Evolutionary conservation across 2,113 vertebrate genomes (phyloP).

Genomic region (Archilochus colubris): DNA sequence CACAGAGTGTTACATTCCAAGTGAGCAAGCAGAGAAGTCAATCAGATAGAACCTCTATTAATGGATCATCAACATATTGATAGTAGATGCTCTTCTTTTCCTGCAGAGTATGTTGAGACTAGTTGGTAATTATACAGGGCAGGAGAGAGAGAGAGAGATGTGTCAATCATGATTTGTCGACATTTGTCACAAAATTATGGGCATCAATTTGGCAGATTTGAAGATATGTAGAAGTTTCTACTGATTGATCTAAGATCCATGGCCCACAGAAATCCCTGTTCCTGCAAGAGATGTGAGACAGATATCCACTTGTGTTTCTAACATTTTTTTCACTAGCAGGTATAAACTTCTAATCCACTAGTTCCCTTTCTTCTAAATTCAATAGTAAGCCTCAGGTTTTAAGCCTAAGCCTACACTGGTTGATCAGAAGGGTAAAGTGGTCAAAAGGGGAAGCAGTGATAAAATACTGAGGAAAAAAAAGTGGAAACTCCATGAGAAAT

Average conservation of each 20-base stretch:
- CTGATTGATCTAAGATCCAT: neutral
- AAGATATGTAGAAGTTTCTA: neutral
- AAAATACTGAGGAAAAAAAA: neutral
- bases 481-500: neutral
- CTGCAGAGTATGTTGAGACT: neutral
- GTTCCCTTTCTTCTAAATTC: neutral
- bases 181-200: neutral
- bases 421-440: neutral
- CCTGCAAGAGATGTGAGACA: neutral
- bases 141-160: neutral
- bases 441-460: neutral
- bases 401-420: neutral
- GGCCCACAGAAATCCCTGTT: neutral
- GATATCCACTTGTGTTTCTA: neutral
- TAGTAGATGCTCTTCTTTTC: neutral
- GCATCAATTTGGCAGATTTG: neutral
- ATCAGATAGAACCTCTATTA: constrained; percentile 15
- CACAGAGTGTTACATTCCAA: constrained; percentile 51
- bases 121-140: neutral
- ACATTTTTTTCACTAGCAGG: neutral
- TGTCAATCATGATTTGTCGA: neutral
- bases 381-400: neutral
- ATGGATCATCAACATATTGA: constrained; percentile 50
- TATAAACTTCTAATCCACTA: neutral
- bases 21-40: constrained; percentile 19